Evolutionary conservation across 2,113 vertebrate genomes (phyloP).

Genomic region (Sarotherodon lohbergeri): DNA sequence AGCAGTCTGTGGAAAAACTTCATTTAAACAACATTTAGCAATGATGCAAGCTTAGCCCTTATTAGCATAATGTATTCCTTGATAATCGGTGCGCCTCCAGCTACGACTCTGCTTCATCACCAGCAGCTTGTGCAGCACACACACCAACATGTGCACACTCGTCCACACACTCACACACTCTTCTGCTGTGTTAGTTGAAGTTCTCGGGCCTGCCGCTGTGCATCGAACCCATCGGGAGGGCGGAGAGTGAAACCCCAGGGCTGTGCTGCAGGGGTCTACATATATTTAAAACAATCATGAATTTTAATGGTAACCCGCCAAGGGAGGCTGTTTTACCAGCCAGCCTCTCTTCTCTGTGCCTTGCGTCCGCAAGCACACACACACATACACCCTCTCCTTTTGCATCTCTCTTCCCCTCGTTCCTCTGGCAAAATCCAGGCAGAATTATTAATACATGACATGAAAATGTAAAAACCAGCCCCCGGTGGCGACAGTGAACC

Average conservation of each 20-base stretch:
- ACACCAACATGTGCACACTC: neutral
- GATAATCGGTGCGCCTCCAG: constrained; percentile 34
- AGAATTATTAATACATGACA: constrained; percentile 62
- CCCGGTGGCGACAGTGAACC: constrained; percentile 31
- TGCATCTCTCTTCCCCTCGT: neutral
- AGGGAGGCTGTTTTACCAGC: constrained; percentile 33
- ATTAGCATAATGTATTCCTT: constrained; percentile 51
- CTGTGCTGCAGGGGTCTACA: constrained; percentile 52
- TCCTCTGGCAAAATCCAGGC: constrained; percentile 35
- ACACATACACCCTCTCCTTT: neutral
- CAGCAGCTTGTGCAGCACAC: neutral
- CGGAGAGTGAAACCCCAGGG: constrained; percentile 27
- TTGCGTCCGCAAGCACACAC: neutral
- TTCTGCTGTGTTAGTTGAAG: constrained; percentile 28
- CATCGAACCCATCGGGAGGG: constrained; percentile 39
- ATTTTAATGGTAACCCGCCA: constrained; percentile 61
- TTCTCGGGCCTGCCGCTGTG: constrained; percentile 21
- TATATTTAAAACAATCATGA: constrained; percentile 72
- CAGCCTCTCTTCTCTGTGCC: neutral
- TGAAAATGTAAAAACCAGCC: constrained; percentile 56
- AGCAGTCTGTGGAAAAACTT: constrained; percentile 13
- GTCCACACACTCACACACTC: neutral
- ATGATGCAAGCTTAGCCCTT: constrained; percentile 7
- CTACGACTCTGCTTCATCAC: constrained; percentile 1
- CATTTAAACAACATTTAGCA: constrained; percentile 38